phyloP scores from a whole-genome alignment of 2,797 vertebrate genomes.

The Lophius americanus region DNA sequence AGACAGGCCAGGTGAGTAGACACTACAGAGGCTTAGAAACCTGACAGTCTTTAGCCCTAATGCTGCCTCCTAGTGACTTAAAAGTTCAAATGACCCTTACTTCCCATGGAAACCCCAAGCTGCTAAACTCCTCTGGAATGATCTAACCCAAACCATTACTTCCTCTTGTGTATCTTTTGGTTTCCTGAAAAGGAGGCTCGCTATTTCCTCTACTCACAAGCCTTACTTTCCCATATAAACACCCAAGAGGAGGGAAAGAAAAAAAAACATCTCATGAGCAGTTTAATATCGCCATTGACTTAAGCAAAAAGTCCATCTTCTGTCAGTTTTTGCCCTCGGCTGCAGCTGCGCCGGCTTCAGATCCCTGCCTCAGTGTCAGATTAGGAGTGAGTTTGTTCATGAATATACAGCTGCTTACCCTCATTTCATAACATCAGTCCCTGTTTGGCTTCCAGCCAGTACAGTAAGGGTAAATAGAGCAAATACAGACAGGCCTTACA shows the following conservation, averaged over 20 bases:
- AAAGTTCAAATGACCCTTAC: conserved; percentile 58
- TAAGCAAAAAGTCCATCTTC: conserved; percentile 53
- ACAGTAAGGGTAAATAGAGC: conserved; percentile 73
- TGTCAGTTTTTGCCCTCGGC: conserved; percentile 47
- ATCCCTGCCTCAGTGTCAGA: conserved; percentile 70
- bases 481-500: conserved; percentile 75
- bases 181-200: conserved; percentile 53
- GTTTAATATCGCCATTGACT: conserved; percentile 51
- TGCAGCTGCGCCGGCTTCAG: conserved; percentile 42
- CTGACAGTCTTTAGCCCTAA: conserved; percentile 49
- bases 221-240: conserved; percentile 56
- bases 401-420: conserved; percentile 73
- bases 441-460: conserved; percentile 67
- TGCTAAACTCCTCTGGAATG: conserved; percentile 34
- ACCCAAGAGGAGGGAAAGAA: conserved; percentile 43
- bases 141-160: conserved; percentile 52
- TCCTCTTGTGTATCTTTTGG: conserved; percentile 56
- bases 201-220: conserved; percentile 46
- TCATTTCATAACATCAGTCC: conserved; percentile 65
- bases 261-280: conserved; percentile 46
- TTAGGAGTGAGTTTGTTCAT: conserved; percentile 60
- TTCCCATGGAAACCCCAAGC: conserved; percentile 44
- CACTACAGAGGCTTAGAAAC: conserved; percentile 52
- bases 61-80: conserved; percentile 49
- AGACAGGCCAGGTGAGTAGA: conserved; percentile 31